These are phyloP conservation scores for Cyprinella venusta DNA, from an alignment of 2,797 vertebrate species.

Conservation along the genomic window DNA sequence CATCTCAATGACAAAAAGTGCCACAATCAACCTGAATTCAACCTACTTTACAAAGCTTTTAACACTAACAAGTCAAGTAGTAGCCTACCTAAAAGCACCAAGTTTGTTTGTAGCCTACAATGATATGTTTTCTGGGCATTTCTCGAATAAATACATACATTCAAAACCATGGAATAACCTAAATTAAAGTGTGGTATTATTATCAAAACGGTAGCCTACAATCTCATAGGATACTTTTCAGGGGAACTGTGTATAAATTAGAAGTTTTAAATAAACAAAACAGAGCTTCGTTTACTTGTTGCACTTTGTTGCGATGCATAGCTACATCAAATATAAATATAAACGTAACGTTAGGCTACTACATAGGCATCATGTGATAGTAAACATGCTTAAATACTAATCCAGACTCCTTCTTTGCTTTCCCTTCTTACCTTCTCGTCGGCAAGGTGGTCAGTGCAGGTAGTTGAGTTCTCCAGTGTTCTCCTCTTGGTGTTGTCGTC, in stretches of 20 bases:
- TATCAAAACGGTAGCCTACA: background rate
- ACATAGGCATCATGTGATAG: background rate
- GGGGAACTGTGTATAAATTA: background rate
- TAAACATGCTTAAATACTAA: constrained; percentile 31
- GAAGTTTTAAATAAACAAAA: background rate
- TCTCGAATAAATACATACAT: too few relatives aligned
- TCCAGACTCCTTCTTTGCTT: constrained; percentile 11
- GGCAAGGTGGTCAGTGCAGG: constrained; percentile 37
- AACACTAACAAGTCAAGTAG: background rate
- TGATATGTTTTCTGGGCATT: background rate
- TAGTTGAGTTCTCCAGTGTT: background rate
- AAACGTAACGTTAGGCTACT: background rate
- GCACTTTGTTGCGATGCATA: background rate
- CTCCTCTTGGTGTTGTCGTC: background rate
- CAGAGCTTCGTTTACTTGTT: background rate
- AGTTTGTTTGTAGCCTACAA: background rate
- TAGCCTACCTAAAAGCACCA: background rate
- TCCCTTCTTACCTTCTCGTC: constrained; percentile 20
- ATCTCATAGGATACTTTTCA: background rate
- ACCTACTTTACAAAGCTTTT: background rate
- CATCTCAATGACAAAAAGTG: background rate
- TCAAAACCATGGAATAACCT: background rate
- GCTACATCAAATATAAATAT: too few relatives aligned
- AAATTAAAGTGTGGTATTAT: background rate
- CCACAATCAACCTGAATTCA: background rate